Evolutionary conservation across 2,888 invertebrate genomes (phyloP).

Genomic region (Lepeophtheirus nordmannii): DNA sequence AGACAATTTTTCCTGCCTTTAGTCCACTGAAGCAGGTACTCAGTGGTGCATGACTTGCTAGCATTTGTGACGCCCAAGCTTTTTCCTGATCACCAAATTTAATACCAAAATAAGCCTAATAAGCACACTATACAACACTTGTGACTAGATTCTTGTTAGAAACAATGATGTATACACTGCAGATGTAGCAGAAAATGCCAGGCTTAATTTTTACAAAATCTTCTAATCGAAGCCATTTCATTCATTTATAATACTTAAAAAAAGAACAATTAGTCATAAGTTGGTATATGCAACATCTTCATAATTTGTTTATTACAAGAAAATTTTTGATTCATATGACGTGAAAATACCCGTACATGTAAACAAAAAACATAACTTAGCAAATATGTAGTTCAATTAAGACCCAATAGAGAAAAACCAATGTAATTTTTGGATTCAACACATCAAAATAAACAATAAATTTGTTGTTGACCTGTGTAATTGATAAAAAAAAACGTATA

Average conservation of each 20-base stretch:
- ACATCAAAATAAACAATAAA: not conserved
- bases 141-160: slow-evolving; percentile 7
- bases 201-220: not conserved
- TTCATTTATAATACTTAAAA: too few species aligned
- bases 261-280: too few species aligned
- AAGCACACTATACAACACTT: slow-evolving; percentile 12
- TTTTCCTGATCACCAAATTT: slow-evolving; percentile 22
- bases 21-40: slow-evolving; percentile 11
- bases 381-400: too few species aligned
- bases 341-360: too few species aligned
- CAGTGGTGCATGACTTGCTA: slow-evolving; percentile 2
- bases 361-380: too few species aligned
- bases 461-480: not conserved
- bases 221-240: not conserved
- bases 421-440: not conserved
- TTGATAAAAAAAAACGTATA: not conserved
- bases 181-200: slow-evolving; percentile 11
- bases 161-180: not conserved
- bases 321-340: too few species aligned
- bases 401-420: not conserved
- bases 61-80: slow-evolving; percentile 12
- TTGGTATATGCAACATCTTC: too few species aligned
- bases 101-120: slow-evolving; percentile 8
- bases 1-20: slow-evolving; percentile 24
- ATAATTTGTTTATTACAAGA: too few species aligned